Percentiles rank a stretch among this genome's conserved stretches.
These are phyloP conservation scores for Acanthopagrus latus DNA, from an alignment of 2,797 vertebrate species.

Conservation along the genomic window DNA sequence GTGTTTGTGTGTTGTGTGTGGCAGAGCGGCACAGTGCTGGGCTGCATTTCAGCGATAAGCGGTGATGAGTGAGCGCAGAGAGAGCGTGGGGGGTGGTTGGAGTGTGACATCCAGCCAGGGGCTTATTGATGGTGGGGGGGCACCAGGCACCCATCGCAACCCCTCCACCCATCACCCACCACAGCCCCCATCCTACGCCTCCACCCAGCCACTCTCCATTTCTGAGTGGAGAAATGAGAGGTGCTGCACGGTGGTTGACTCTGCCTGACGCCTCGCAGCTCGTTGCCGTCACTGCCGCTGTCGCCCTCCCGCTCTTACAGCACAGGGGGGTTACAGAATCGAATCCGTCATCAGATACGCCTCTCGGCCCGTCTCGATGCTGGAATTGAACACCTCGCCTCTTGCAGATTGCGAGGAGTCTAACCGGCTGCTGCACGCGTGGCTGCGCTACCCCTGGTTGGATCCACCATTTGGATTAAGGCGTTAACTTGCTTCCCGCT, in stretches of 20 bases:
- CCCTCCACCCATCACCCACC: slow-evolving; percentile 30
- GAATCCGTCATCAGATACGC: slow-evolving; percentile 73
- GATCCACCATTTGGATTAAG: slow-evolving; percentile 66
- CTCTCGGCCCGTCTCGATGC: slow-evolving; percentile 42
- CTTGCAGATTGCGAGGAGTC: slow-evolving; percentile 50
- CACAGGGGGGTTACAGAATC: slow-evolving; percentile 34
- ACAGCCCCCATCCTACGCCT: slow-evolving; percentile 2
- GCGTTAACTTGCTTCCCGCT: slow-evolving; percentile 64
- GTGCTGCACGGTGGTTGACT: slow-evolving; percentile 70
- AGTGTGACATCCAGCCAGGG: slow-evolving; percentile 76
- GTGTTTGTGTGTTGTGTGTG: slow-evolving; percentile 48
- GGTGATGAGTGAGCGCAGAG: slow-evolving; percentile 70
- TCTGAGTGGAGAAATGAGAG: slow-evolving; percentile 71
- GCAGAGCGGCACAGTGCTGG: slow-evolving; percentile 57
- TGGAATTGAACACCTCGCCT: slow-evolving; percentile 66
- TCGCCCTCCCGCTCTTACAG: slow-evolving; percentile 29
- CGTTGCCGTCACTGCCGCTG: background rate
- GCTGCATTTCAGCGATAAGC: slow-evolving; percentile 80
- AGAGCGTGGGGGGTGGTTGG: slow-evolving; percentile 32
- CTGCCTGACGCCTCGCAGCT: slow-evolving; percentile 49
- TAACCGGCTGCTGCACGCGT: slow-evolving; percentile 52
- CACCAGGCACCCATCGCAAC: slow-evolving; percentile 10
- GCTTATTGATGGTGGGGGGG: slow-evolving; percentile 54
- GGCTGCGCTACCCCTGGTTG: slow-evolving; percentile 54
- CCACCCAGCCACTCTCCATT: slow-evolving; percentile 67